Evolutionary conservation across 2,888 invertebrate species (phyloP).

Genomic region (Anarsia innoxiella): DNA sequence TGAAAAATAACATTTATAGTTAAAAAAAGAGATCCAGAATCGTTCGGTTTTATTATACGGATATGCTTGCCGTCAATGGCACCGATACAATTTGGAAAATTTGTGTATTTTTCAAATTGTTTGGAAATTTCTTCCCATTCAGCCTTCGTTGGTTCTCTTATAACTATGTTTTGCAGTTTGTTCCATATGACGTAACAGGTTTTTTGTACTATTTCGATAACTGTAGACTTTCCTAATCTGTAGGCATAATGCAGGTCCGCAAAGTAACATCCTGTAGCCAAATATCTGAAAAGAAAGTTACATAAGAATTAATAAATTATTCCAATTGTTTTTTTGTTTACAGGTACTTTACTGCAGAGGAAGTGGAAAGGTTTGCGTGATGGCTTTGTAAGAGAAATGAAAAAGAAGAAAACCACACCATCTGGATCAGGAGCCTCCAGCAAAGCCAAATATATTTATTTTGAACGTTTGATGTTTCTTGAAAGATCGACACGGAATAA

Average conservation of each 20-base stretch:
- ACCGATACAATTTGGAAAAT: too few relatives aligned
- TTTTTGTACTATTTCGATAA: constrained; percentile 24
- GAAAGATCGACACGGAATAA: constrained; percentile 23
- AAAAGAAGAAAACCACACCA: constrained; percentile 23
- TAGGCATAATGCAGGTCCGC: constrained; percentile 22
- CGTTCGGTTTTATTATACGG: too few relatives aligned
- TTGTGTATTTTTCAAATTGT: constrained; percentile 19
- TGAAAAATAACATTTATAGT: constrained; percentile 25
- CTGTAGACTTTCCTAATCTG: constrained; percentile 25
- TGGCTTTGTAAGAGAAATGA: constrained; percentile 25
- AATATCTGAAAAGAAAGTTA: too few relatives aligned
- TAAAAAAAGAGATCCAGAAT: constrained; percentile 22
- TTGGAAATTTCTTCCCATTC: constrained; percentile 23
- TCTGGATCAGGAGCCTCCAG: constrained; percentile 27
- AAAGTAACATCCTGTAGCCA: constrained; percentile 26
- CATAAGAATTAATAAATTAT: constrained; percentile 23
- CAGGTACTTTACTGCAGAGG: constrained; percentile 27
- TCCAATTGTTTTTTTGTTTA: constrained; percentile 16
- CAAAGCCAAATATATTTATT: constrained; percentile 23
- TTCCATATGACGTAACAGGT: constrained; percentile 25
- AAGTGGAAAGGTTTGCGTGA: constrained; percentile 29
- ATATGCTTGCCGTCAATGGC: too few relatives aligned
- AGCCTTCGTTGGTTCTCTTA: constrained; percentile 24
- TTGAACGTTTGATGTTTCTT: constrained; percentile 28
- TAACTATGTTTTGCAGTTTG: constrained; percentile 16